Percentiles rank a stretch among this genome's conserved stretches.
phyloP scores from a whole-genome alignment of 2,888 invertebrate species.

The Cephus nigrinus region DNA sequence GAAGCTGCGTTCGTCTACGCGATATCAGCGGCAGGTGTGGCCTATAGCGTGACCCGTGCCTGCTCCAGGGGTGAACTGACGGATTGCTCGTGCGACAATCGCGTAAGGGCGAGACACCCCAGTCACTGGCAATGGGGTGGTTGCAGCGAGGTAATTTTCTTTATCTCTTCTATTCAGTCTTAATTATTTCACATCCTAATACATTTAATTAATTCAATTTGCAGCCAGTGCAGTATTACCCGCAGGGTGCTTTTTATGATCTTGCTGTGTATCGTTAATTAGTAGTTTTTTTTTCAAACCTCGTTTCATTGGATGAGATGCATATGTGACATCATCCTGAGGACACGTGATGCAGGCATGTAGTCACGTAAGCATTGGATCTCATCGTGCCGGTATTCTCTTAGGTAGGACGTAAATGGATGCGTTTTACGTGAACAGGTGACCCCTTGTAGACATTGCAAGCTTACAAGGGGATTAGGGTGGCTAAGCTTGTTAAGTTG shows the following conservation, averaged over 20 bases:
- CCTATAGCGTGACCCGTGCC: conserved; percentile 87
- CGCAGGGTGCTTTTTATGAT: too few relatives aligned
- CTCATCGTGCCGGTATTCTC: background rate
- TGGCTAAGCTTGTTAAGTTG: conserved; percentile 66
- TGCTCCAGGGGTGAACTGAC: conserved; percentile 88
- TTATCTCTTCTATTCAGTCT: background rate
- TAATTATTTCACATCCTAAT: too few relatives aligned
- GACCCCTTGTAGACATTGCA: conserved; percentile 67
- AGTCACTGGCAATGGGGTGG: conserved; percentile 94
- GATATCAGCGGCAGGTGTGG: conserved; percentile 88
- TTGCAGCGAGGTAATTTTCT: conserved; percentile 80
- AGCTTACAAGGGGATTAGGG: conserved; percentile 66
- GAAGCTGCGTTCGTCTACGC: conserved; percentile 93
- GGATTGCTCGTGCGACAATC: conserved; percentile 89
- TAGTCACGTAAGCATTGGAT: too few relatives aligned
- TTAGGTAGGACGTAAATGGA: conserved; percentile 53
- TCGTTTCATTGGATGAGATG: too few relatives aligned
- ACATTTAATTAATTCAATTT: too few relatives aligned
- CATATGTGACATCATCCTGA: too few relatives aligned
- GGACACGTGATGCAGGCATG: too few relatives aligned
- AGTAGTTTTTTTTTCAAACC: too few relatives aligned
- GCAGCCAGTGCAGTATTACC: too few relatives aligned
- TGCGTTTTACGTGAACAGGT: conserved; percentile 65
- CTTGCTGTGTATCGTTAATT: too few relatives aligned
- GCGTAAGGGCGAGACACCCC: conserved; percentile 76